A percentile compares a stretch with the other conserved stretches of the same genome.
Conservation (phyloP, 2,113 vertebrate genomes). For the Ardeotis arabs region DNA sequence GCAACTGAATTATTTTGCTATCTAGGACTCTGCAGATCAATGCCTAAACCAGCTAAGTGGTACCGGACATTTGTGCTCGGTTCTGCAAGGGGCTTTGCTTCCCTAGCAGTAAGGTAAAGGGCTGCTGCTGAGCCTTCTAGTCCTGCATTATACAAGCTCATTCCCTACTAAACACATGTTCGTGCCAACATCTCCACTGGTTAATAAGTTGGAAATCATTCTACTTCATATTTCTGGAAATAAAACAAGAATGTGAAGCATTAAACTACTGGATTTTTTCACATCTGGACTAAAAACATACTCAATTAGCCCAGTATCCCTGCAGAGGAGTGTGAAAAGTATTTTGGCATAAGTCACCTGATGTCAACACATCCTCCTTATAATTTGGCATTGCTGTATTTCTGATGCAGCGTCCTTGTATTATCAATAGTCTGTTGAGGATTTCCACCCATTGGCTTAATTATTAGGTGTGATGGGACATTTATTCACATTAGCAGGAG, state of each 20-base stretch:
- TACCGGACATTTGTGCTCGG: background rate
- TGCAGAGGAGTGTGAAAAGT: background rate
- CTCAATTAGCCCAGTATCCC: background rate
- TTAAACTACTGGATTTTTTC: background rate
- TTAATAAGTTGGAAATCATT: background rate
- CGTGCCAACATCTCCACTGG: background rate
- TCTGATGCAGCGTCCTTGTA: background rate
- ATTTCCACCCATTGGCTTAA: background rate
- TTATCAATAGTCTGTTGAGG: background rate
- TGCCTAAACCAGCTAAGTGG: background rate
- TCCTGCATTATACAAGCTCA: background rate
- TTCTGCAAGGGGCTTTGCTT: background rate
- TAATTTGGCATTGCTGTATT: background rate
- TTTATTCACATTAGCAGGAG: background rate
- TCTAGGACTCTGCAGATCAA: background rate
- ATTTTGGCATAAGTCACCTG: background rate
- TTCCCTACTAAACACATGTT: background rate
- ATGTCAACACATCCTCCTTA: background rate
- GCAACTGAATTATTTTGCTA: background rate
- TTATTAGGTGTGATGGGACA: background rate
- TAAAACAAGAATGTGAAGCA: background rate
- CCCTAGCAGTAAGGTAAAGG: background rate
- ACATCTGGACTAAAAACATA: background rate
- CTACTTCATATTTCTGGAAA: background rate
- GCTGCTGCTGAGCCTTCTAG: background rate